Conservation (phyloP, 2,888 invertebrate genomes). For the Ctena decussata region DNA sequence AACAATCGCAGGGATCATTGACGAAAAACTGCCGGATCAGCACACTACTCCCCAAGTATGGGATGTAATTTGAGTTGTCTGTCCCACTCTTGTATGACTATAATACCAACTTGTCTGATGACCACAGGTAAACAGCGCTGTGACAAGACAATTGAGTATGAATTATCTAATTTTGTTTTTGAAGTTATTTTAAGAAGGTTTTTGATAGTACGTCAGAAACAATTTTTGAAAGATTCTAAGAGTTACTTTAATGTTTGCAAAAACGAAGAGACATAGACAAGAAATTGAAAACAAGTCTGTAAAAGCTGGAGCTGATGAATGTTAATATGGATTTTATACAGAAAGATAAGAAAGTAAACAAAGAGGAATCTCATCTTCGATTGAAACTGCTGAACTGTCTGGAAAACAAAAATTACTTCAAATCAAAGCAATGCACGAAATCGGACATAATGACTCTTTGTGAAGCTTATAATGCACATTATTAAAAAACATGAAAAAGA, state of each 20-base stretch:
- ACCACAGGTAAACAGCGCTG: neutral
- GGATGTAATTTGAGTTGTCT: neutral
- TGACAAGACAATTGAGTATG: neutral
- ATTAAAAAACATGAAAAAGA: neutral
- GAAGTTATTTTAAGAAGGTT: neutral
- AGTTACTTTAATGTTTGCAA: constrained; percentile 21
- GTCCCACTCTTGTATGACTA: neutral
- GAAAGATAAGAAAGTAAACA: constrained; percentile 24
- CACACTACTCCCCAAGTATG: constrained; percentile 9
- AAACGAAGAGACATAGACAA: constrained; percentile 45
- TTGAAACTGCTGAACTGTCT: constrained; percentile 28
- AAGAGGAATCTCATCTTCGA: constrained; percentile 30
- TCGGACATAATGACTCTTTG: neutral
- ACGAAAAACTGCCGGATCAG: neutral
- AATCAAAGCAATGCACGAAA: neutral
- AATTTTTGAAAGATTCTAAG: constrained; percentile 47
- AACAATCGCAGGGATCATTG: neutral
- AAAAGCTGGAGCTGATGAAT: neutral
- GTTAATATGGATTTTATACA: constrained; percentile 19
- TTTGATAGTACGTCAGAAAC: constrained; percentile 48
- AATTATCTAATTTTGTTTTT: neutral
- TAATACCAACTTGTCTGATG: neutral
- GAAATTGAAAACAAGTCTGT: constrained; percentile 20
- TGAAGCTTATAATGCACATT: neutral
- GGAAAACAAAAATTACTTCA: neutral